Evolutionary conservation across 2,797 vertebrate species (phyloP), one percentile per base, ranked within the genome.

Genomic region (Darevskia mixta): DNA sequence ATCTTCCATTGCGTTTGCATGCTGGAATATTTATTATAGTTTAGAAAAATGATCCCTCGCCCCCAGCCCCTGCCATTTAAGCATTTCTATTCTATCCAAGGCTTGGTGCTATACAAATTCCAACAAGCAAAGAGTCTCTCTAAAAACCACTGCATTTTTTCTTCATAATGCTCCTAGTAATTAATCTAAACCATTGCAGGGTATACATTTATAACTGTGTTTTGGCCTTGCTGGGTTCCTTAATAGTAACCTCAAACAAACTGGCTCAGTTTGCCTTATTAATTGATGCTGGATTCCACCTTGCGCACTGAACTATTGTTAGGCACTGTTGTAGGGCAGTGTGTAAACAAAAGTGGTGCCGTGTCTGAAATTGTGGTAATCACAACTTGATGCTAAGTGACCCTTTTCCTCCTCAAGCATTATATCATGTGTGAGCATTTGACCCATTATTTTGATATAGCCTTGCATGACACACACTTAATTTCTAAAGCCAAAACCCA

Each of bases 91-190:
- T 55, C 25, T 67, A 18, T 67, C 82, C 92, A 86, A 75, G n/a
- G 35, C 6, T 71, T 83, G 64, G 49, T 18, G 85, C 93, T 66
- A 72, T 58, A 43, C 6, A 75, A 88, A 88, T 86, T 83, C 13
- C 29, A 84, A 32, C 29, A 86, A 49, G 25, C 61, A 49, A 11
- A 18, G 32, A 80, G 15, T 82, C 66, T 27, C 2, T 25, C 43
- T 67, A 25, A 79, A 79, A 86, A 43, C n/a, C 20, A n/a, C n/a
- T 8, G 79, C 1, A 7, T 25, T 79, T 86, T 43, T 90, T 86
- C 5, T 38, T 32, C 43, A 66, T 32, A 58, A 77, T 83, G 0
- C n/a, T 23, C 85, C 43, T 87, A 29, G 25, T n/a, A 71, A 45
- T 67, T 91, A 83, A 38, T 41, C n/a, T 32, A 2, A 78, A 41